Evolutionary conservation across 2,113 vertebrate species (phyloP).

Genomic region (Eudyptes chrysolophus): DNA sequence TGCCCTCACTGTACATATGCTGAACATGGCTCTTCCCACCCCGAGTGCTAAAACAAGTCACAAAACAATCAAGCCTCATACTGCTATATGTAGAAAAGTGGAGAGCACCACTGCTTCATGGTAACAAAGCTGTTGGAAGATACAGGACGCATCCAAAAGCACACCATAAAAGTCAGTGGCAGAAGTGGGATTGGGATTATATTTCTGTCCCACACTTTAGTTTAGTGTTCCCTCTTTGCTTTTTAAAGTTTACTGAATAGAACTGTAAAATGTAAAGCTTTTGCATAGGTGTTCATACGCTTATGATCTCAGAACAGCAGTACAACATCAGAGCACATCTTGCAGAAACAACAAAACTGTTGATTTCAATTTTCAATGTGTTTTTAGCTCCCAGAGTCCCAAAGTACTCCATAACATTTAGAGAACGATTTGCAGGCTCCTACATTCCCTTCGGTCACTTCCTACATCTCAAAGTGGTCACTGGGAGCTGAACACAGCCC

Average conservation of each 20-base stretch:
- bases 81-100: rapidly evolving
- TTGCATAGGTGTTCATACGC: not conserved
- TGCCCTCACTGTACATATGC: not conserved
- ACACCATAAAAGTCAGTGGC: not conserved
- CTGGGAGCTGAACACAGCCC: not conserved
- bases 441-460: not conserved
- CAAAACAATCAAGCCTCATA: not conserved
- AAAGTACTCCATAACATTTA: not conserved
- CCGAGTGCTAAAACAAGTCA: not conserved
- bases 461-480: not conserved
- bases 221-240: not conserved
- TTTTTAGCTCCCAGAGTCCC: not conserved
- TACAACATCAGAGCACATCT: not conserved
- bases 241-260: not conserved
- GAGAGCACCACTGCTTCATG: not conserved
- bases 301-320: not conserved
- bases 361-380: not conserved
- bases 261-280: not conserved
- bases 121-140: not conserved
- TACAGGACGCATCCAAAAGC: rapidly evolving
- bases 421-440: not conserved
- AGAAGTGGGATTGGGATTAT: not conserved
- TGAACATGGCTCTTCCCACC: not conserved
- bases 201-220: not conserved
- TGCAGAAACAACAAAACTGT: not conserved